A percentile compares a stretch with the other conserved stretches of the same genome.
These are phyloP conservation scores for Paradoxurus hermaphroditus DNA, from an alignment of 2,113 vertebrate genomes.

Conservation along the genomic window DNA sequence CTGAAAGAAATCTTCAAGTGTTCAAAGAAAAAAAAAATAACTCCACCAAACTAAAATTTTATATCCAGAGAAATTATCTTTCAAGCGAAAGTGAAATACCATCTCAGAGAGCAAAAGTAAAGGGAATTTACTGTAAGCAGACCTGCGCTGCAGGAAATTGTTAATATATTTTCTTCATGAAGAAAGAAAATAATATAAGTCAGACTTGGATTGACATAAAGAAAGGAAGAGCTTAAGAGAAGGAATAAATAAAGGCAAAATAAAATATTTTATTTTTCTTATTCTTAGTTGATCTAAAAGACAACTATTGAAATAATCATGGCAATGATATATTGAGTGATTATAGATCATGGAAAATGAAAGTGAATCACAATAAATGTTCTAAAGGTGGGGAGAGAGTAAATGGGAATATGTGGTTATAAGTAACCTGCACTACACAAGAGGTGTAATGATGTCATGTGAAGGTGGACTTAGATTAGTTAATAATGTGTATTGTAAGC, in stretches of 20 bases:
- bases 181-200: neutral
- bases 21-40: neutral
- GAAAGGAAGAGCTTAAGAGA: neutral
- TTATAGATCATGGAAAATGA: neutral
- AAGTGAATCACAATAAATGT: neutral
- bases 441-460: neutral
- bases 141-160: neutral
- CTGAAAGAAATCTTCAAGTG: neutral
- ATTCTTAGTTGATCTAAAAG: neutral
- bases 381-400: neutral
- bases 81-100: neutral
- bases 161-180: neutral
- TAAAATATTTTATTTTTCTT: neutral
- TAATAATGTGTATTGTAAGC: neutral
- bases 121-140: neutral
- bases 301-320: neutral
- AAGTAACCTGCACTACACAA: neutral
- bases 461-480: neutral
- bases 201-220: neutral
- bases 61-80: neutral
- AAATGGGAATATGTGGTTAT: neutral
- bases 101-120: neutral
- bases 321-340: neutral
- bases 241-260: neutral
- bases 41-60: neutral